Evolutionary conservation across 2,888 invertebrate species (phyloP), one percentile per base, ranked within the genome.

Genomic region (Marasmarcha lunaedactyla): DNA sequence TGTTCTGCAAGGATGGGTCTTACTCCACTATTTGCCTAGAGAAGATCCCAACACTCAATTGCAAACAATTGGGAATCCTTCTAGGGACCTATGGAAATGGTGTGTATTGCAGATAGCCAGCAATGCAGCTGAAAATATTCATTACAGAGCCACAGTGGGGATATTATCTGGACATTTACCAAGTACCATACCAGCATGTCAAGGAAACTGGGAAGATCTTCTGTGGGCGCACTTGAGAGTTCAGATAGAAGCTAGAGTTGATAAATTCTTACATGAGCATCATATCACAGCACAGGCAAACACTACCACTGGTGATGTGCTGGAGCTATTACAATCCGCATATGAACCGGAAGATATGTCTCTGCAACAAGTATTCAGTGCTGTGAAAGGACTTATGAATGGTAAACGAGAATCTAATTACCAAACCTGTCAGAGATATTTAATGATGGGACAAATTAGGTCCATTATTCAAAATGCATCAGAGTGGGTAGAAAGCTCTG

Each of bases 151-250:
- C 2, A 86, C 93, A 11, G 85, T 92, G 43, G 94, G 89, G 1
- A 86, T 90, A 37, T 86, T 95, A 36, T 93, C 95, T 71, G 97
- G 97, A 0, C 90, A 95, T 63, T 71, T 97, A 33, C 81, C 88
- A 20, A 88, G 92, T 4, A 66, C 96, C n/a, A 68, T 96, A 30
- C 85, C 90, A 0, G 88, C 91, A 9, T 91, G 94, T 45, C 77
- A 87, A 51, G 81, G 84, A n/a, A 89, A 88, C 15, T 98, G 97
- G 97, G 90, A 93, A 56, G 97, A 98, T 67, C 79, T 91, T 45
- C 74, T 97, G 15, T 98, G 97, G 97, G 93, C 94, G 1, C 90
- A 94, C 64, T 81, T 94, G 47, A 89, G 89, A 57, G 88, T 90
- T 0, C 88, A 94, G 62, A 90, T 96, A 43, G 96, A 97, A 62